Percentiles rank a stretch among this genome's conserved stretches.
These are phyloP conservation scores for Caenorhabditis sp. DNA, from an alignment of 2,888 invertebrate genomes.

Conservation along the genomic window DNA sequence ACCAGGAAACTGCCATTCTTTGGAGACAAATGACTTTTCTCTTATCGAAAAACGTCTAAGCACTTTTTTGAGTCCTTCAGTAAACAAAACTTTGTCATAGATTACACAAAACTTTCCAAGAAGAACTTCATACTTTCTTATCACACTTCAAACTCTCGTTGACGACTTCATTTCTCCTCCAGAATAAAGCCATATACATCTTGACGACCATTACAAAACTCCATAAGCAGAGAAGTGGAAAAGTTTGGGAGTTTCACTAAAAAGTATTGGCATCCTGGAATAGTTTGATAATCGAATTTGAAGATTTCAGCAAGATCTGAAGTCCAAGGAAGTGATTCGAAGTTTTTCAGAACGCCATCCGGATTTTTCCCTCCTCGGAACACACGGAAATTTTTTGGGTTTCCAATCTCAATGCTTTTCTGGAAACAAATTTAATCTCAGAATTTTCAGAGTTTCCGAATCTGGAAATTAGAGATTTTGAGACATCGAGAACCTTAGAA, in stretches of 20 bases:
- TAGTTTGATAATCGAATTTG: neutral
- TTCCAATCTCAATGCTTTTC: conserved; percentile 19
- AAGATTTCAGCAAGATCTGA: neutral
- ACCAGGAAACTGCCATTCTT: neutral
- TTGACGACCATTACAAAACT: conserved; percentile 20
- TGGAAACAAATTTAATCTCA: neutral
- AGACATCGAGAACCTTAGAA: no score
- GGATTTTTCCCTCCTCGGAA: conserved; percentile 21
- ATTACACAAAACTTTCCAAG: neutral
- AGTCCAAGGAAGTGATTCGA: neutral
- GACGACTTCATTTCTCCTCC: neutral
- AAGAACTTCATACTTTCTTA: no score
- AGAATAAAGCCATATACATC: conserved; percentile 22
- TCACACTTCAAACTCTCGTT: no score
- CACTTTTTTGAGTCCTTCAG: neutral
- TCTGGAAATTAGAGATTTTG: neutral
- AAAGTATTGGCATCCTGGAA: conserved; percentile 15
- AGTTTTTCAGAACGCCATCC: conserved; percentile 7
- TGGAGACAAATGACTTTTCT: neutral
- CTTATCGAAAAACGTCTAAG: neutral
- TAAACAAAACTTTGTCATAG: neutral
- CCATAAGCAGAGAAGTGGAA: neutral
- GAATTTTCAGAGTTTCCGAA: no score
- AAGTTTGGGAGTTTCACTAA: neutral
- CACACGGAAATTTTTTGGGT: conserved; percentile 8